Evolutionary conservation across 92 coral and sea anemone genomes (phyloP), one percentile per base, ranked within the genome.

Genomic region (Pocillopora grandis): DNA sequence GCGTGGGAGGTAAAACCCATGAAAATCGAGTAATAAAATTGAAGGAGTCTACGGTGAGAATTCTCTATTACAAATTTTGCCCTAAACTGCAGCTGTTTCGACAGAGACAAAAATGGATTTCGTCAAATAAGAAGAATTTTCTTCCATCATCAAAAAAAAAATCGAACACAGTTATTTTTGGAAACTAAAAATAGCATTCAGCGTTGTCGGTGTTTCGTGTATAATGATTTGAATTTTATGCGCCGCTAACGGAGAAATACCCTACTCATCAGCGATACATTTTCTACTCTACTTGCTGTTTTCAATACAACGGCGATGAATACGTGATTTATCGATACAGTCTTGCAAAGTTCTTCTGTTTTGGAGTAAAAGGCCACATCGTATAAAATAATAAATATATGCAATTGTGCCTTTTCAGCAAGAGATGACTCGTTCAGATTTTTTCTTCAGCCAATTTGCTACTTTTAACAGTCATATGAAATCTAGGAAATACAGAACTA

Each of bases 1-100:
- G 86, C 86, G 86, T 72, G 71, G 86, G 86, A 16, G 86, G 61
- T 62, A 42, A 72, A 73, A 76, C 72, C 61, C 20, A 70, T 42
- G 27, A 74, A 83, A 83, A 75, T 74, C 86, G 85, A 81, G 85
- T 77, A 83, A 73, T 72, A 83, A 74, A 73, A 52, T 62, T 73
- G 79, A 75, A 65, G 86, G 73, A 65, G 72, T 37, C 60, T 66
- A 66, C 23, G 80, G 57, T 49, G 64, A 72, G 74, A 83, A 75
- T 83, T 83, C 86, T 83, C 31, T 72, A 73, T 75, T 75, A 62
- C 56, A 73, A 83, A 73, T 83, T 21, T 66, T 63, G 65, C 63
- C 55, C 56, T 49, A 49, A 82, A 82, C 27, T 23, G 80, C 86
- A 83, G 86, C 86, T 83, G 86, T 55, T 83, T 66, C 21, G 8